These are phyloP conservation scores for Dynastes grantii DNA, from an alignment of 2,888 invertebrate species.

Conservation along the genomic window DNA sequence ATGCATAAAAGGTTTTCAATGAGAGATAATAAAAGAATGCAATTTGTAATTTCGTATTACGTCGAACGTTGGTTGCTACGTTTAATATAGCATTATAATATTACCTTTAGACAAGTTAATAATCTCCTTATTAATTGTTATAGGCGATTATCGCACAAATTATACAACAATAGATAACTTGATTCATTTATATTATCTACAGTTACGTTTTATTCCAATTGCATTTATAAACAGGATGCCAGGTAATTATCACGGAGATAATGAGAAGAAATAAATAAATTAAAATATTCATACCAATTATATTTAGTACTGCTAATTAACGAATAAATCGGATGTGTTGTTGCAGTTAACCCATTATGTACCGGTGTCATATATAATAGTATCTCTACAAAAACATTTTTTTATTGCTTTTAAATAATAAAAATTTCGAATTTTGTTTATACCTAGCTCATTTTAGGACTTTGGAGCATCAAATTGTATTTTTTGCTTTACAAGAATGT, in stretches of 20 bases:
- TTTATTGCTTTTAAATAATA: no score
- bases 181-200: neutral
- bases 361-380: no score
- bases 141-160: conserved; percentile 27
- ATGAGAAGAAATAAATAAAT: neutral
- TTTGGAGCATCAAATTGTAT: no score
- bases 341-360: neutral
- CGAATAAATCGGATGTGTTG: neutral
- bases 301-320: conserved; percentile 3
- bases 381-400: no score
- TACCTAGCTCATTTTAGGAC: no score
- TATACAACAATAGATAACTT: conserved; percentile 22
- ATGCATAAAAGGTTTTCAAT: neutral
- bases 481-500: no score
- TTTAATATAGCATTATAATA: conserved; percentile 10
- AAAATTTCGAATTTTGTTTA: no score
- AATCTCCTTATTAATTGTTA: conserved; percentile 28
- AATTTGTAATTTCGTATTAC: neutral
- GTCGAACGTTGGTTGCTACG: neutral
- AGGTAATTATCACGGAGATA: neutral
- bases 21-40: neutral
- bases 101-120: conserved; percentile 7
- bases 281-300: neutral
- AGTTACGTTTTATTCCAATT: conserved; percentile 7
- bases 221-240: conserved; percentile 21